Conservation (phyloP, 1,140 invertebrate species). For the Zaprionus taronus region DNA sequence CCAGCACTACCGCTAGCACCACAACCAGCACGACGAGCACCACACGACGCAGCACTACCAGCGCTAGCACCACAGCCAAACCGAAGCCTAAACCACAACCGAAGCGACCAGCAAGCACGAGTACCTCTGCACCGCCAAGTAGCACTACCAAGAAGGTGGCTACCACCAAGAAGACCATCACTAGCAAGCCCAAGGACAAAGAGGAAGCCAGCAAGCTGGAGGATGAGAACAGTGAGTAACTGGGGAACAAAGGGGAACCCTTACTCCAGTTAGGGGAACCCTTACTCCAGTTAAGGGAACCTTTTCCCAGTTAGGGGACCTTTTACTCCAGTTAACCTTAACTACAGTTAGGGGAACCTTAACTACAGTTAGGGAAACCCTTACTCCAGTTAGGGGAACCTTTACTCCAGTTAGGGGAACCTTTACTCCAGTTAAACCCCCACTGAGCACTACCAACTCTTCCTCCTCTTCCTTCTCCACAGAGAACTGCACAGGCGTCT, state of each 20-base stretch:
- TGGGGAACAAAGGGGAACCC: too few relatives aligned
- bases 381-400: too few relatives aligned
- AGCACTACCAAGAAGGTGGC: constrained; percentile 77
- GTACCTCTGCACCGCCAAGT: constrained; percentile 72
- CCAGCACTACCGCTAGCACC: constrained; percentile 69
- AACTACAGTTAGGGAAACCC: too few relatives aligned
- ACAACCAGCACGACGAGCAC: constrained; percentile 80
- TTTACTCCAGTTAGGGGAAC: too few relatives aligned
- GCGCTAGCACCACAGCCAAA: constrained; percentile 76
- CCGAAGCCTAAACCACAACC: constrained; percentile 73
- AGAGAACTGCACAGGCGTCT: constrained; percentile 90
- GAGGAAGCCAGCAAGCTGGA: constrained; percentile 57
- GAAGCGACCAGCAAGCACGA: constrained; percentile 74
- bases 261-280: too few relatives aligned
- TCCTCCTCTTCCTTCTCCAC: not conserved
- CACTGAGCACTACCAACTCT: not conserved
- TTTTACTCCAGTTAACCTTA: too few relatives aligned
- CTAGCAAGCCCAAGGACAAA: constrained; percentile 63
- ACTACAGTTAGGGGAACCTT: too few relatives aligned
- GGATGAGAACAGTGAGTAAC: constrained; percentile 65
- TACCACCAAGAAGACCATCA: constrained; percentile 68
- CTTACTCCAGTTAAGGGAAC: too few relatives aligned
- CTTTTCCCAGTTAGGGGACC: too few relatives aligned
- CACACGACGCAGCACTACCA: constrained; percentile 76
- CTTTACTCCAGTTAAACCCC: not conserved